Evolutionary conservation across 53 echinoderm and acorn worm genomes (phyloP).

Genomic region (Echinarachnius parma): DNA sequence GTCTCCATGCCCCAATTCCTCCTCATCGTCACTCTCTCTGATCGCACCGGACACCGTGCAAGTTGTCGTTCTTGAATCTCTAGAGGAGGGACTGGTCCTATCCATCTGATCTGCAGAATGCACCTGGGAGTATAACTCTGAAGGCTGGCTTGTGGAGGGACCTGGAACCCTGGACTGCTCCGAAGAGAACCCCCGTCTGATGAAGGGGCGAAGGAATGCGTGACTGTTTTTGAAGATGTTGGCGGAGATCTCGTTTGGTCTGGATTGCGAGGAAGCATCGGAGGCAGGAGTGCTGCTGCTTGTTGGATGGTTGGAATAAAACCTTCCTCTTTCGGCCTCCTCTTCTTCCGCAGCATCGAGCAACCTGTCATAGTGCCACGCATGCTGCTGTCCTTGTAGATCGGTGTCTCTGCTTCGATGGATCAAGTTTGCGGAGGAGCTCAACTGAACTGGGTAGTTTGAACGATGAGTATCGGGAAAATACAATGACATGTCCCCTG

Average conservation of each 20-base stretch:
- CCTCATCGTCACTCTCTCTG: slow-evolving; percentile 33
- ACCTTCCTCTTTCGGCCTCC: background rate
- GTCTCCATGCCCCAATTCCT: background rate
- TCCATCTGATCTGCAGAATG: slow-evolving; percentile 27
- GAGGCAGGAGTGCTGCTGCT: background rate
- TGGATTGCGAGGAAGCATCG: background rate
- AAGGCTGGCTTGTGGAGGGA: slow-evolving; percentile 5
- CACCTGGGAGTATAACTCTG: slow-evolving; percentile 17
- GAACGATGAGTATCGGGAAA: too few species aligned
- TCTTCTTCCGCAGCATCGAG: slow-evolving; percentile 24
- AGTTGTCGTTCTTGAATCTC: background rate
- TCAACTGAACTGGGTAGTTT: too few species aligned
- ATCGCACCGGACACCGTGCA: background rate
- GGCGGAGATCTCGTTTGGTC: slow-evolving; percentile 14
- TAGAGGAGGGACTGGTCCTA: background rate
- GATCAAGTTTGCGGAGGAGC: too few species aligned
- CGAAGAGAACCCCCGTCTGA: background rate
- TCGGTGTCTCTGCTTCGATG: background rate
- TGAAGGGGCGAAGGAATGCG: slow-evolving; percentile 11
- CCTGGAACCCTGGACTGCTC: background rate
- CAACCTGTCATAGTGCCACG: slow-evolving; percentile 16
- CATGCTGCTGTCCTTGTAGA: background rate
- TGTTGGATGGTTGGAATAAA: background rate
- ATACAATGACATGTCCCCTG: too few species aligned
- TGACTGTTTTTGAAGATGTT: slow-evolving; percentile 35